These are phyloP conservation scores for Barbus barbus DNA, from an alignment of 2,113 vertebrate species.

Conservation along the genomic window DNA sequence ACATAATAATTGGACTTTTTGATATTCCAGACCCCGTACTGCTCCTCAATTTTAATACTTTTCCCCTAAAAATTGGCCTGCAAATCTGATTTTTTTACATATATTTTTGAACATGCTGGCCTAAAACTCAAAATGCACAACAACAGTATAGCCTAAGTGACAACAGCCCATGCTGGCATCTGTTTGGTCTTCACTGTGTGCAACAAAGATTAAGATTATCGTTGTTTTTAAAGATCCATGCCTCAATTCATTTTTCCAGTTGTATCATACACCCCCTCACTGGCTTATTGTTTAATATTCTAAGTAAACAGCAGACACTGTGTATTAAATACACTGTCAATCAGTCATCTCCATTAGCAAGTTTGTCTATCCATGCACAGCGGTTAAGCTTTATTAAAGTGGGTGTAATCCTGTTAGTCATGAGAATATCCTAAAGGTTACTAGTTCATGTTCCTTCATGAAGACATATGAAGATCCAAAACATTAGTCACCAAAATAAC, in stretches of 20 bases:
- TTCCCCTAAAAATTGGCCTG: background rate
- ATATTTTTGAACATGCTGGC: background rate
- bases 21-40: background rate
- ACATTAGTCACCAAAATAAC: background rate
- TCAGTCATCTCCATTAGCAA: background rate
- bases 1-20: background rate
- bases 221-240: background rate
- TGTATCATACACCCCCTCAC: background rate
- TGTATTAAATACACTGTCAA: background rate
- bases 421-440: conserved; percentile 18
- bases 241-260: background rate
- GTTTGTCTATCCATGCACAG: conserved; percentile 7
- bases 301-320: background rate
- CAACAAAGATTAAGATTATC: background rate
- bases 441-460: background rate
- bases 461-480: background rate
- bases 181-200: background rate
- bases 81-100: background rate
- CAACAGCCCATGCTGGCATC: background rate
- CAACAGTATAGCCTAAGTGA: too few species aligned
- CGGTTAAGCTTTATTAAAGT: conserved; percentile 30
- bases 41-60: background rate
- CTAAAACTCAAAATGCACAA: background rate
- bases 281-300: background rate
- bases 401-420: conserved; percentile 38